A percentile compares a stretch with the other conserved stretches of the same genome.
Evolutionary conservation across 30 jellyfish, hydroid and myxozoan species (phyloP).

Genomic region (Aurelia aurita): DNA sequence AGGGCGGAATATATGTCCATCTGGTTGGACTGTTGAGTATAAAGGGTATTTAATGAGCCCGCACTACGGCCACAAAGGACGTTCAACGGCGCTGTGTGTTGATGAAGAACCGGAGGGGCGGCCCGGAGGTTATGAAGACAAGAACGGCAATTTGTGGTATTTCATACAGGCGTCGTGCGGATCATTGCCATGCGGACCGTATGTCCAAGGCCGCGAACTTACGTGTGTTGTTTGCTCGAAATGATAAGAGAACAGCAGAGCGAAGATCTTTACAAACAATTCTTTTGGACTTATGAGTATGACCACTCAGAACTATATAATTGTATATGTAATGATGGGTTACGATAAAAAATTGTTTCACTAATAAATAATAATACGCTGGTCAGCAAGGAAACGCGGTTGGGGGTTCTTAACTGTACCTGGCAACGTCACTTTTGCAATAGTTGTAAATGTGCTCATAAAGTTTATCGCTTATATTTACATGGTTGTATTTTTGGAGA

Average conservation of each 20-base stretch:
- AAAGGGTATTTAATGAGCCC: conserved; percentile 88
- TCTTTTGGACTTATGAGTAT: no score
- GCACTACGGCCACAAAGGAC: conserved; percentile 70
- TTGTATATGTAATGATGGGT: no score
- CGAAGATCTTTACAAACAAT: no score
- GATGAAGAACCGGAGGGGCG: conserved; percentile 69
- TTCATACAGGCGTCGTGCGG: conserved; percentile 47
- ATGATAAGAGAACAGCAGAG: not conserved
- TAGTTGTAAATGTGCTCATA: no score
- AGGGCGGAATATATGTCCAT: conserved; percentile 87
- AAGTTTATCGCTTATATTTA: no score
- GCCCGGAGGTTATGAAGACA: conserved; percentile 12
- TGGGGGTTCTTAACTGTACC: no score
- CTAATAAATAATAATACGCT: no score
- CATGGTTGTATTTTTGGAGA: no score
- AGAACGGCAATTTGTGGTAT: conserved; percentile 61
- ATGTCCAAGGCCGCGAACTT: conserved; percentile 33
- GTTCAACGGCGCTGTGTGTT: conserved; percentile 92
- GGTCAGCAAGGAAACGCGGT: no score
- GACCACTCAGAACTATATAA: no score
- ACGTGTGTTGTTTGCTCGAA: conserved; percentile 70
- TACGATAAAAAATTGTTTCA: no score
- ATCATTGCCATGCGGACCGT: conserved; percentile 66
- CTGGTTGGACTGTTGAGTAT: conserved; percentile 87
- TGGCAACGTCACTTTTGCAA: no score